phyloP scores from a whole-genome alignment of 2,888 invertebrate species.

The Archaeoteleia sp. region DNA sequence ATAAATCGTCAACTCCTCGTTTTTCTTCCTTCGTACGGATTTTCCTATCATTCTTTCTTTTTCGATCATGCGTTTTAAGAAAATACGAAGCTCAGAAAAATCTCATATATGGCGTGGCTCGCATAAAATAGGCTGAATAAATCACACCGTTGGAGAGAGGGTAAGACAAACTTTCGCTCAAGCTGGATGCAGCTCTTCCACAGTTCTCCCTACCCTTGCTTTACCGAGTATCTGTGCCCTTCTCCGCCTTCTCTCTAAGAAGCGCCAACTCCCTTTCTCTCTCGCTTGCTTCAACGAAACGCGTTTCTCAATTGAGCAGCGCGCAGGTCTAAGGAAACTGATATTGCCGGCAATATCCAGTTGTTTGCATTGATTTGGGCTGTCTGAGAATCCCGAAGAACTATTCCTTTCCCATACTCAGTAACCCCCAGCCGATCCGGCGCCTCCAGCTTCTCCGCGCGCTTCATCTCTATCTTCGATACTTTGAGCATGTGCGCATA shows the following conservation, averaged over 20 bases:
- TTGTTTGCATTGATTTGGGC: conserved; percentile 72
- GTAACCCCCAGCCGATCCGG: conserved; percentile 40
- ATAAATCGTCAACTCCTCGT: conserved; percentile 49
- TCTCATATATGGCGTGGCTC: conserved; percentile 67
- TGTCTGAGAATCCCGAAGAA: conserved; percentile 66
- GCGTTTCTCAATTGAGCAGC: conserved; percentile 65
- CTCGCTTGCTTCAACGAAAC: conserved; percentile 53
- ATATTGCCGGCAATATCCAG: conserved; percentile 71
- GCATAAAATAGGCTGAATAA: conserved; percentile 71
- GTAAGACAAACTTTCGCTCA: conserved; percentile 67
- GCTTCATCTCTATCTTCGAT: conserved; percentile 45
- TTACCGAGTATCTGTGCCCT: conserved; percentile 30
- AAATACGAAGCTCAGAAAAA: conserved; percentile 69
- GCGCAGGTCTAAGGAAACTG: conserved; percentile 66
- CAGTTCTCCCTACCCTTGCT: conserved; percentile 41
- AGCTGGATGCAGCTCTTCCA: conserved; percentile 56
- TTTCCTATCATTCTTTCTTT: conserved; percentile 52
- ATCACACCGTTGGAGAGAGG: conserved; percentile 58
- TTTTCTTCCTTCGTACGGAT: conserved; percentile 46
- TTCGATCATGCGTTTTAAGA: conserved; percentile 57
- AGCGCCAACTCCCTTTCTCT: conserved; percentile 30
- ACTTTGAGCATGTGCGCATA: conserved; percentile 59
- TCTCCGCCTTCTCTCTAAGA: conserved; percentile 28
- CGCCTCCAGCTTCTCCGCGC: conserved; percentile 19
- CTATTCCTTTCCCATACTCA: conserved; percentile 56